Percentiles rank a stretch among this genome's conserved stretches.
Conservation (phyloP, 2,797 vertebrate species). For the Gymnodraco acuticeps region DNA sequence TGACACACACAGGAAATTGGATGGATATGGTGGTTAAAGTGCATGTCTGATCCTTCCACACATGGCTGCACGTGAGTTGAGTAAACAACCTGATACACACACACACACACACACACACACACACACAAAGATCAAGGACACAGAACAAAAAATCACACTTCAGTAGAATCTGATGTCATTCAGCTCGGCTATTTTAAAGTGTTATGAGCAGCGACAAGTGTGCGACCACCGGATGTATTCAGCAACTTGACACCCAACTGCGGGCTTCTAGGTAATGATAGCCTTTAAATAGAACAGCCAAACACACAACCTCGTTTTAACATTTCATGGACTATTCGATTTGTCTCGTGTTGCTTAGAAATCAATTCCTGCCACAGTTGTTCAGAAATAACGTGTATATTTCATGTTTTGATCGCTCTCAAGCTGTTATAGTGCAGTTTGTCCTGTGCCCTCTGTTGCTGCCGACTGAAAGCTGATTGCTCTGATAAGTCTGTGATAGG, state of each 20-base stretch:
- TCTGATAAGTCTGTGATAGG: slow-evolving; percentile 32
- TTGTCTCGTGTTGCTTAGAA: background rate
- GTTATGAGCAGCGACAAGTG: slow-evolving; percentile 23
- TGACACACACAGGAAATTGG: background rate
- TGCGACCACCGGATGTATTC: background rate
- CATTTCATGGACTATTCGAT: background rate
- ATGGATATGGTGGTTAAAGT: slow-evolving; percentile 6
- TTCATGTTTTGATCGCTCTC: background rate
- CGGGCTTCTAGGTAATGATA: background rate
- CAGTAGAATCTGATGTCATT: slow-evolving; percentile 21
- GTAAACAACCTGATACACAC: slow-evolving; percentile 3
- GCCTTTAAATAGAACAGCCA: background rate
- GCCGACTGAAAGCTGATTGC: slow-evolving; percentile 37
- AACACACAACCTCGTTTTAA: background rate
- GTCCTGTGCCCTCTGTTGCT: background rate
- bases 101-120: background rate
- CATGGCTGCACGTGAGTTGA: slow-evolving; percentile 10
- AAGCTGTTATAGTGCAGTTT: background rate
- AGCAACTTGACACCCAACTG: background rate
- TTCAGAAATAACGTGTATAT: background rate
- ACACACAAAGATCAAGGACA: slow-evolving; percentile 32
- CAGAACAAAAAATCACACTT: slow-evolving; percentile 25
- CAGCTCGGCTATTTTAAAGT: slow-evolving; percentile 6
- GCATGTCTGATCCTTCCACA: slow-evolving; percentile 16
- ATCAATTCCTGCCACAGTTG: background rate